phyloP scores from a whole-genome alignment of 2,888 invertebrate genomes.

The Diplazon laetatorius region DNA sequence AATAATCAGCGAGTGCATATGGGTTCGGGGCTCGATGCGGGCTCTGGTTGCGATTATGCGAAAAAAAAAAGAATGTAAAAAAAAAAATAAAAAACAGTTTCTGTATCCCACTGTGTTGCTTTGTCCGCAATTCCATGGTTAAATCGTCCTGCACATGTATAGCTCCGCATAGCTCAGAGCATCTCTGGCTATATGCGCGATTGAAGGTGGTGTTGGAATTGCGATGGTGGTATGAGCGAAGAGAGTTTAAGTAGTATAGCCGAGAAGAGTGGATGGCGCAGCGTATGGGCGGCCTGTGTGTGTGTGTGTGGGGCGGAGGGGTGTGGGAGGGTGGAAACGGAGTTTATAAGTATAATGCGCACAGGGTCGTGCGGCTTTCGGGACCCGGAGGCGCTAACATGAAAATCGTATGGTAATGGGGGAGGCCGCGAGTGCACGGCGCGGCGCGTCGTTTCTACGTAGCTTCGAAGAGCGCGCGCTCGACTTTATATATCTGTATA shows the following conservation, averaged over 20 bases:
- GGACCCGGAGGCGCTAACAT: slow-evolving; percentile 80
- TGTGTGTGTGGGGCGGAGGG: neutral
- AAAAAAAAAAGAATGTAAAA: no score
- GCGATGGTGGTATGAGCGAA: slow-evolving; percentile 26
- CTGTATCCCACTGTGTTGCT: slow-evolving; percentile 12
- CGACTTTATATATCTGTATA: no score
- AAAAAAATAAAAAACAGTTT: no score
- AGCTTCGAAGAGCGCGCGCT: slow-evolving; percentile 45
- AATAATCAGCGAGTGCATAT: slow-evolving; percentile 10
- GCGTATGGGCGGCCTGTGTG: neutral
- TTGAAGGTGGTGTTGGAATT: slow-evolving; percentile 41
- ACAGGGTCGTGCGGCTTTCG: slow-evolving; percentile 77
- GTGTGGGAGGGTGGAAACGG: neutral
- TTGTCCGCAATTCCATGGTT: slow-evolving; percentile 33
- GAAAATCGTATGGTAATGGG: slow-evolving; percentile 81
- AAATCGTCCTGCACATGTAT: slow-evolving; percentile 25
- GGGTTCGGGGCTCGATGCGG: neutral
- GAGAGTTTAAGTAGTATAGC: neutral
- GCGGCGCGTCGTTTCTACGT: slow-evolving; percentile 28
- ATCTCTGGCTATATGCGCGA: slow-evolving; percentile 4
- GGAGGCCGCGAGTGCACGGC: slow-evolving; percentile 46
- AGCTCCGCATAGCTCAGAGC: slow-evolving; percentile 18
- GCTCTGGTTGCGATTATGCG: slow-evolving; percentile 20
- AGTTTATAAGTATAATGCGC: slow-evolving; percentile 75
- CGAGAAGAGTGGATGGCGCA: neutral